Percentiles rank a stretch among this genome's conserved stretches.
Conservation (phyloP, 2,113 vertebrate species). For the Oncorhynchus tshawytscha region DNA sequence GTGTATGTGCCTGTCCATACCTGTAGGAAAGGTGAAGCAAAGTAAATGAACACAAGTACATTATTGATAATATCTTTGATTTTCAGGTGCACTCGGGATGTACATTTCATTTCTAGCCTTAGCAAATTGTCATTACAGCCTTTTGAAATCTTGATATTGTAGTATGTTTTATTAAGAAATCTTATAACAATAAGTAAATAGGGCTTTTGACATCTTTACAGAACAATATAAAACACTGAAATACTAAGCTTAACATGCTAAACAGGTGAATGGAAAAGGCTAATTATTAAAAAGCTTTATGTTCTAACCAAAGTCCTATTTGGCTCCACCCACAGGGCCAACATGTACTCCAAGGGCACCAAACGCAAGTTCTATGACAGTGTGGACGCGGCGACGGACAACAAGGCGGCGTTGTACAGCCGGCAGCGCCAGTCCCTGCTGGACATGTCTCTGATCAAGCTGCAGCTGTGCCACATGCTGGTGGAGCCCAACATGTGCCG, state of each 20-base stretch:
- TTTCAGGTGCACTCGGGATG: background rate
- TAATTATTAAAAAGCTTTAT: background rate
- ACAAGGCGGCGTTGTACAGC: slow-evolving; percentile 70
- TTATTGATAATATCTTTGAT: background rate
- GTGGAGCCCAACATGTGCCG: slow-evolving; percentile 86
- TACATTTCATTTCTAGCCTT: background rate
- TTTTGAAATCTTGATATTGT: background rate
- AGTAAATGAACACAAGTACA: slow-evolving; percentile 10
- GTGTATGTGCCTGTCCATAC: slow-evolving; percentile 13
- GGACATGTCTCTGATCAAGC: slow-evolving; percentile 88
- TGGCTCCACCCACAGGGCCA: slow-evolving; percentile 60
- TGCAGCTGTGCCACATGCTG: slow-evolving; percentile 88
- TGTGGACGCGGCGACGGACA: slow-evolving; percentile 49
- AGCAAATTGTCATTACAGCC: background rate
- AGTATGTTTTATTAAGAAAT: background rate
- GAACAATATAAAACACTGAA: too few species aligned
- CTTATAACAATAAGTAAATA: too few species aligned
- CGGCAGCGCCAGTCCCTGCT: slow-evolving; percentile 85
- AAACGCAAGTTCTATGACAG: slow-evolving; percentile 80
- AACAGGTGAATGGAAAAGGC: background rate
- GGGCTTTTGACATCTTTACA: too few species aligned
- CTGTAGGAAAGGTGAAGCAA: slow-evolving; percentile 15
- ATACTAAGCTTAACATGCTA: too few species aligned
- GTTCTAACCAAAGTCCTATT: background rate
- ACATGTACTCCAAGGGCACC: slow-evolving; percentile 83